Conservation (phyloP, 2,888 invertebrate genomes). For the Apocheima hispidaria region DNA sequence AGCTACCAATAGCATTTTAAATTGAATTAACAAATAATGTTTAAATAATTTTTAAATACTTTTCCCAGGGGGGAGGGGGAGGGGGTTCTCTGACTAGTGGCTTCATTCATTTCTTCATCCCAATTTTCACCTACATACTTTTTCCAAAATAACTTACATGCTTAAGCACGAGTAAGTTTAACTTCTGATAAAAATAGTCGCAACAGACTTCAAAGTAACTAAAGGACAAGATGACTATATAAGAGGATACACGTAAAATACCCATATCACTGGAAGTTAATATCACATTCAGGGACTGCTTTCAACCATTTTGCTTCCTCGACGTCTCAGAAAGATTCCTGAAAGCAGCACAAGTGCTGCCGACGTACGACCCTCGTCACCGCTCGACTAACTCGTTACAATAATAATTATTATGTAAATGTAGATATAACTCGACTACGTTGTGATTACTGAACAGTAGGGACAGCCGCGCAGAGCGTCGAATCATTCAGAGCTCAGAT, state of each 20-base stretch:
- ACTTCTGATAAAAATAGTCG: not conserved
- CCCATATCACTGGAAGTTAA: conserved; percentile 34
- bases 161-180: not conserved
- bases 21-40: too few species aligned
- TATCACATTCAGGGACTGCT: conserved; percentile 29
- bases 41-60: too few species aligned
- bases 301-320: conserved; percentile 27
- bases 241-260: conserved; percentile 7
- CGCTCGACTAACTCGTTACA: conserved; percentile 51
- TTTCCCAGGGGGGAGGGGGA: too few species aligned
- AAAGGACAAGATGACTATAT: conserved; percentile 3
- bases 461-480: conserved; percentile 9
- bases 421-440: conserved; percentile 30
- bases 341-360: conserved; percentile 63
- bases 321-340: conserved; percentile 46
- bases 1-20: too few species aligned
- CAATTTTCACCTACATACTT: too few species aligned
- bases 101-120: too few species aligned
- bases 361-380: conserved; percentile 75
- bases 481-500: too few species aligned
- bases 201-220: not conserved
- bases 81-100: too few species aligned
- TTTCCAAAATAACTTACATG: too few species aligned
- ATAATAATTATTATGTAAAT: conserved; percentile 60
- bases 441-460: conserved; percentile 17